Base-by-base conservation (phyloP, 2,113 vertebrate species). In the Diphyllodes magnificus region DNA sequence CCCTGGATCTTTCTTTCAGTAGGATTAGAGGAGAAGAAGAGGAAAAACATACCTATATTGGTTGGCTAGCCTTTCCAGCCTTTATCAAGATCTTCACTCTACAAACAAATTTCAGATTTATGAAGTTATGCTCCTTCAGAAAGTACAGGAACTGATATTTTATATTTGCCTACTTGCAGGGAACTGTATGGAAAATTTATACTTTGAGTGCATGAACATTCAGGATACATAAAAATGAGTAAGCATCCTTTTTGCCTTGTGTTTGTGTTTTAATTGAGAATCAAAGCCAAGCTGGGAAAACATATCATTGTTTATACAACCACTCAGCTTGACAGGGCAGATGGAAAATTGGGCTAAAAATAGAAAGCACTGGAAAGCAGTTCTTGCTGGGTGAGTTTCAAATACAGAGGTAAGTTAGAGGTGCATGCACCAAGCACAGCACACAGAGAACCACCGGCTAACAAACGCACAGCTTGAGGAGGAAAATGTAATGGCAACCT, bases 261-360 rank as follows among this genome's bases (percentile, higher is more conserved):
- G 63, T 90, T 83, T 88, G 16, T 83, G 54, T 88, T 93, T 91
- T 95, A 95, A 93, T 86, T 94, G 80, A 92, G 88, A 86, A 70
- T 79, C 60, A 86, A 91, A 94, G 60, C 72, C 88, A 93, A 90
- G 51, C 44, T 78, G 64, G 76, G 60, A 86, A 94, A 86, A 90
- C n/a, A 86, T 83, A 92, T 93, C 79, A 68, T 82, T 92, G 88
- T 92, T 94, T 93, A 70, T 81, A 82, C 22, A 77, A 84, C 64
- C 80, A 91, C 69, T 91, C 64, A 82, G 56, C 77, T 90, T 95
- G 91, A 92, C 80, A 90, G 56, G 56, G 64, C 82, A 96, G 88
- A 90, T 93, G 92, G 88, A 95, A 91, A 97, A 84, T 77, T 65
- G 39, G 7, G 17, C 40, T 96, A 88, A 88, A 91, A 88, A 86